phyloP scores from a whole-genome alignment of 2,113 vertebrate genomes.

The Alethe diademata region DNA sequence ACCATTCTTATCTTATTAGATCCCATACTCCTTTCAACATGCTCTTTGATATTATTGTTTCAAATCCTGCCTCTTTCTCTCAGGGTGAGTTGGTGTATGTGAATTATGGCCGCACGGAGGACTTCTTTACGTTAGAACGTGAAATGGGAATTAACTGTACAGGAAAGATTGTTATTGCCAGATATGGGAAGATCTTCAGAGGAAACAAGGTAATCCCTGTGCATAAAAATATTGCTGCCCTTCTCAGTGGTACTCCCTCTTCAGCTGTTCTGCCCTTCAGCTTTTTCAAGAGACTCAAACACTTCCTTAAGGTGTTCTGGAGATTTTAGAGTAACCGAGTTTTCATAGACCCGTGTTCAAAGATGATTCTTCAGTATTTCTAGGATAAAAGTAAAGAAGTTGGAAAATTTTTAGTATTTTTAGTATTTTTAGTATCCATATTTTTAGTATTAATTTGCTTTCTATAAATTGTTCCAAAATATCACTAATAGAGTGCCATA shows the following conservation, averaged over 20 bases:
- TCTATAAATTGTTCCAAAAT: not conserved
- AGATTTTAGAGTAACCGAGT: not conserved
- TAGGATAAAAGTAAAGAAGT: not conserved
- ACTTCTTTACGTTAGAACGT: constrained; percentile 84
- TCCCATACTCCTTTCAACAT: not conserved
- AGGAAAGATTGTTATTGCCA: constrained; percentile 91
- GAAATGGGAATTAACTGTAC: constrained; percentile 84
- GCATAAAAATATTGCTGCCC: not conserved
- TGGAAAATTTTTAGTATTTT: not conserved
- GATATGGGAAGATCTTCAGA: constrained; percentile 96
- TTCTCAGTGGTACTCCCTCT: not conserved
- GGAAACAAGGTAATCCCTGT: constrained; percentile 88
- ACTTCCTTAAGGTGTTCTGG: not conserved
- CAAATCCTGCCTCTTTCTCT: not conserved
- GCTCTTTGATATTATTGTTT: not conserved
- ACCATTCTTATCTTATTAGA: not conserved
- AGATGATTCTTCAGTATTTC: not conserved
- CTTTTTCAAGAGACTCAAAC: not conserved
- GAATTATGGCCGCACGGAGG: constrained; percentile 91
- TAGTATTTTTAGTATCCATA: fast-evolving
- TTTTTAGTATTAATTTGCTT: not conserved
- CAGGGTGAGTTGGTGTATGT: constrained; percentile 94
- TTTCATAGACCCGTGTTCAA: not conserved
- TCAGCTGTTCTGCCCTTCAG: not conserved
- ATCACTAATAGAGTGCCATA: not conserved